phyloP scores from a whole-genome alignment of 2,888 invertebrate genomes.

The Lochmaea crataegi region DNA sequence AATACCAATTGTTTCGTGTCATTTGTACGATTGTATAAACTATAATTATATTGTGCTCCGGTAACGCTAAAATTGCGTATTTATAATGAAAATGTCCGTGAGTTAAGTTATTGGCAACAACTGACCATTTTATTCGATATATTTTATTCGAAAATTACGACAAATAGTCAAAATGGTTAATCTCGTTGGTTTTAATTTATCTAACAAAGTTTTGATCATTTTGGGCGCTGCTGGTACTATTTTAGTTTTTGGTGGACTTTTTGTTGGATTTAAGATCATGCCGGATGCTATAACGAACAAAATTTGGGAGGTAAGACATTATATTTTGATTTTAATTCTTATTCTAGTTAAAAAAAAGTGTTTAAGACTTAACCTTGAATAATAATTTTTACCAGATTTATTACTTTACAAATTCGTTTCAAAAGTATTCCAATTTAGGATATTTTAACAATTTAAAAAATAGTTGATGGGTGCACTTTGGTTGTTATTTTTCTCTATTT shows the following conservation, averaged over 20 bases:
- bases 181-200: constrained; percentile 43
- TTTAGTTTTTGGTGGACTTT: constrained; percentile 44
- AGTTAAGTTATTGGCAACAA: neutral
- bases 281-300: constrained; percentile 52
- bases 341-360: no score
- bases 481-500: no score
- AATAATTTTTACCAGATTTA: no score
- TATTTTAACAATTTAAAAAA: no score
- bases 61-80: constrained; percentile 8
- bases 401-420: no score
- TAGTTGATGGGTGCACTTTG: no score
- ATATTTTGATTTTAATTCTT: neutral
- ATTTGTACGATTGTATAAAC: neutral
- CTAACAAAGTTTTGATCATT: constrained; percentile 43
- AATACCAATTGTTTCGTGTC: constrained; percentile 4
- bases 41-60: constrained; percentile 6
- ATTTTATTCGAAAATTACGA: neutral
- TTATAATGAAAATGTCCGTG: constrained; percentile 3
- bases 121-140: neutral
- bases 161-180: constrained; percentile 35
- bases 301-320: constrained; percentile 54
- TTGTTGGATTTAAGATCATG: constrained; percentile 51
- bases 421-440: no score
- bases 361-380: no score
- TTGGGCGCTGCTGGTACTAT: constrained; percentile 47